A percentile compares a stretch with the other conserved stretches of the same genome.
Evolutionary conservation across 2,888 invertebrate species (phyloP).

Genomic region (Cyclophora albipunctata): DNA sequence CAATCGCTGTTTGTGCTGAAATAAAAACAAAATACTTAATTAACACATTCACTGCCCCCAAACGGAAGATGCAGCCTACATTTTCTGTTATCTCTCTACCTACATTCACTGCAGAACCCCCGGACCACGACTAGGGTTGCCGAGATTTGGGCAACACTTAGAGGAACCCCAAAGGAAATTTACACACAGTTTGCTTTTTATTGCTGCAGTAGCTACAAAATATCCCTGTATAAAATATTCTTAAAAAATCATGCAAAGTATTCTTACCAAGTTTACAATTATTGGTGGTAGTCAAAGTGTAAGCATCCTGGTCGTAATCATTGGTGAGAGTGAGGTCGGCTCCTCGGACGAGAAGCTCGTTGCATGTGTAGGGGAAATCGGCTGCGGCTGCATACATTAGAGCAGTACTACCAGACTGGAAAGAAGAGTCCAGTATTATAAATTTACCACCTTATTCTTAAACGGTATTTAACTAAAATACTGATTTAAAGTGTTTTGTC

Average conservation of each 20-base stretch:
- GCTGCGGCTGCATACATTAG: constrained; percentile 93
- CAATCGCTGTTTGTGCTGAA: constrained; percentile 85
- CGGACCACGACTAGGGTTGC: not conserved
- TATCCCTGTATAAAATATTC: not conserved
- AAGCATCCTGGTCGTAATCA: constrained; percentile 88
- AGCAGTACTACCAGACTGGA: constrained; percentile 89
- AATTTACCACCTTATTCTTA: too few species aligned
- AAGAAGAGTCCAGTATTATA: constrained; percentile 17
- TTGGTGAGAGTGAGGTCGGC: constrained; percentile 88
- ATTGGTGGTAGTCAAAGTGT: constrained; percentile 83
- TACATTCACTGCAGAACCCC: not conserved
- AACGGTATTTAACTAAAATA: too few species aligned
- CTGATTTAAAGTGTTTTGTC: too few species aligned
- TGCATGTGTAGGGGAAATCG: constrained; percentile 92
- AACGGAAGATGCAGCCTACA: too few species aligned
- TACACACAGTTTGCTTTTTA: not conserved
- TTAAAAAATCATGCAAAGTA: not conserved
- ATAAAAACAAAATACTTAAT: constrained; percentile 30
- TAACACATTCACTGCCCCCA: too few species aligned
- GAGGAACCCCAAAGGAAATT: not conserved
- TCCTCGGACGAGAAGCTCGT: constrained; percentile 86
- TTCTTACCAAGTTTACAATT: constrained; percentile 68
- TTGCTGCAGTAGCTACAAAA: not conserved
- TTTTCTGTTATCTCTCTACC: too few species aligned
- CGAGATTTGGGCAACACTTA: too few species aligned